phyloP scores from a whole-genome alignment of 2,888 invertebrate species.

The Halictus quadricinctus region DNA sequence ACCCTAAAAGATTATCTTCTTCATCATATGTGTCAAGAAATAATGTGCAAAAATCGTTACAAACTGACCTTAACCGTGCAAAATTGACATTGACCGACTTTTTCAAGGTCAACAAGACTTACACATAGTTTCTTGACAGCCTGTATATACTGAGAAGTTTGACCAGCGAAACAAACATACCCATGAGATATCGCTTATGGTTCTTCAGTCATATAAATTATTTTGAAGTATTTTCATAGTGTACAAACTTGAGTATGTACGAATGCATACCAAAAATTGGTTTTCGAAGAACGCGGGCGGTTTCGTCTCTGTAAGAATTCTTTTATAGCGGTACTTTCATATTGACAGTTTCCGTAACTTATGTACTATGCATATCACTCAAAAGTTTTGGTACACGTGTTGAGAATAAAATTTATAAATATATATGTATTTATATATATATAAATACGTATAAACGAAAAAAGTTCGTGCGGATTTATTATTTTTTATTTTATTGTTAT shows the following conservation, averaged over 20 bases:
- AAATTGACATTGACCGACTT: too few species aligned
- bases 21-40: too few species aligned
- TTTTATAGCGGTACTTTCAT: background rate
- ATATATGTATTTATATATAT: background rate
- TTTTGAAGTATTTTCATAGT: background rate
- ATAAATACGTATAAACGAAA: too few species aligned
- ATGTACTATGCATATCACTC: background rate
- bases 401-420: background rate
- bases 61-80: too few species aligned
- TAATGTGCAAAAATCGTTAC: too few species aligned
- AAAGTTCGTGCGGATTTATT: slow-evolving; percentile 1
- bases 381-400: background rate
- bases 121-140: too few species aligned
- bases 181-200: background rate
- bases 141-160: background rate
- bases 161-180: background rate
- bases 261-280: background rate
- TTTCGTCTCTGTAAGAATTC: background rate
- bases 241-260: background rate
- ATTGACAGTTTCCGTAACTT: background rate
- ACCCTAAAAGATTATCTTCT: too few species aligned
- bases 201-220: background rate
- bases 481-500: slow-evolving; percentile 1
- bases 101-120: too few species aligned
- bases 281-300: background rate